phyloP scores from a whole-genome alignment of 2,888 invertebrate species.

The Nephrotoma flavescens region DNA sequence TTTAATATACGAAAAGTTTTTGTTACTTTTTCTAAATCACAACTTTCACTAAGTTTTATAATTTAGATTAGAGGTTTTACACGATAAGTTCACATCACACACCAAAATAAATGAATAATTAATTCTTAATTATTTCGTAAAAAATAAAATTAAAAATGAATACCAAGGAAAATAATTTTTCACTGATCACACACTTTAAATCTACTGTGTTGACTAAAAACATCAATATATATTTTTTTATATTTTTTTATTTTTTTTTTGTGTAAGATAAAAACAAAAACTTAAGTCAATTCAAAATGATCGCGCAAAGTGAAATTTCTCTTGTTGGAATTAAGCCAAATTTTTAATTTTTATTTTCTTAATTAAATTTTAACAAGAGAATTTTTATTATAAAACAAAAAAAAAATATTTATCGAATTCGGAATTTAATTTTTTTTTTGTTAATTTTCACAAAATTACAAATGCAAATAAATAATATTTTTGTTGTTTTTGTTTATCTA shows the following conservation, averaged over 20 bases:
- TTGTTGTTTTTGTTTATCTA: not conserved
- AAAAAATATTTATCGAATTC: not conserved
- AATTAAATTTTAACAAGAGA: not conserved
- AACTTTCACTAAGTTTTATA: not conserved
- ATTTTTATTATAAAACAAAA: not conserved
- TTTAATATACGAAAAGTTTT: not conserved
- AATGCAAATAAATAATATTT: not conserved
- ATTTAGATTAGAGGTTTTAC: not conserved
- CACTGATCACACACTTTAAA: not conserved
- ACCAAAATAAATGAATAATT: not conserved
- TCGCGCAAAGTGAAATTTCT: not conserved
- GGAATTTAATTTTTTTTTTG: not conserved
- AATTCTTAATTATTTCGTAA: not conserved
- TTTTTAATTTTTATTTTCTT: not conserved
- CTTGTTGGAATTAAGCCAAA: not conserved
- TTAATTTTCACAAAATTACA: not conserved
- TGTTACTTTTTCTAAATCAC: not conserved
- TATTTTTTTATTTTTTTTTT: not conserved
- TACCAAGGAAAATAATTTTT: not conserved
- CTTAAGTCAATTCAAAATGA: not conserved
- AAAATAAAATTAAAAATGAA: not conserved
- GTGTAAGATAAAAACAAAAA: not conserved
- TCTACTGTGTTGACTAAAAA: not conserved
- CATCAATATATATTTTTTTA: not conserved
- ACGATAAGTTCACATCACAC: not conserved